Percentiles rank a stretch among this genome's conserved stretches.
Evolutionary conservation across 2,113 vertebrate genomes (phyloP).

Genomic region (Pholis gunnellus): DNA sequence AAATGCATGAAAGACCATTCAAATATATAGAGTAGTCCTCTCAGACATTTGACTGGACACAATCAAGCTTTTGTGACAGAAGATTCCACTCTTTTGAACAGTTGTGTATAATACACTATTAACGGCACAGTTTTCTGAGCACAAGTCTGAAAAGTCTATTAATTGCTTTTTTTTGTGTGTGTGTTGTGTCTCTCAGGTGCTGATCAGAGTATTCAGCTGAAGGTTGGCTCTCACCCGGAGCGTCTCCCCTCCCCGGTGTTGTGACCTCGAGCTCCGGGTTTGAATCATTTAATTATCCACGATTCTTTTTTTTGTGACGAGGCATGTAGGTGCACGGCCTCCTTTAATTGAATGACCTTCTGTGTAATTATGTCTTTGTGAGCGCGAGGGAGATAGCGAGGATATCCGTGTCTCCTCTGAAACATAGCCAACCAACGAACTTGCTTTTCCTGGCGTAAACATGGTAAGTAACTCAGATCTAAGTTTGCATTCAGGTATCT

Average conservation of each 20-base stretch:
- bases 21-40: not conserved
- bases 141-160: conserved; percentile 2
- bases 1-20: no score
- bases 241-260: not conserved
- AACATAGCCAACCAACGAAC: conserved; percentile 17
- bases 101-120: not conserved
- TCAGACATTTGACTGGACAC: not conserved
- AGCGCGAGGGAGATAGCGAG: conserved; percentile 35
- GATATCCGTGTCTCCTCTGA: conserved; percentile 9
- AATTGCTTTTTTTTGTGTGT: not conserved
- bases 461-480: not conserved
- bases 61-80: not conserved
- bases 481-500: not conserved
- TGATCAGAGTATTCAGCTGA: conserved; percentile 27
- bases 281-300: conserved; percentile 75
- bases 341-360: conserved; percentile 76
- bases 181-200: conserved; percentile 8
- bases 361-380: conserved; percentile 78
- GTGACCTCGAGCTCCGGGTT: conserved; percentile 63
- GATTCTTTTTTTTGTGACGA: conserved; percentile 44
- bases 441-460: not conserved
- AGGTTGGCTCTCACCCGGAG: conserved; percentile 29
- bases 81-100: not conserved
- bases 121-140: not conserved
- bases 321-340: conserved; percentile 66